These are phyloP conservation scores for Chrosomus eos DNA, from an alignment of 2,797 vertebrate genomes.

Conservation along the genomic window DNA sequence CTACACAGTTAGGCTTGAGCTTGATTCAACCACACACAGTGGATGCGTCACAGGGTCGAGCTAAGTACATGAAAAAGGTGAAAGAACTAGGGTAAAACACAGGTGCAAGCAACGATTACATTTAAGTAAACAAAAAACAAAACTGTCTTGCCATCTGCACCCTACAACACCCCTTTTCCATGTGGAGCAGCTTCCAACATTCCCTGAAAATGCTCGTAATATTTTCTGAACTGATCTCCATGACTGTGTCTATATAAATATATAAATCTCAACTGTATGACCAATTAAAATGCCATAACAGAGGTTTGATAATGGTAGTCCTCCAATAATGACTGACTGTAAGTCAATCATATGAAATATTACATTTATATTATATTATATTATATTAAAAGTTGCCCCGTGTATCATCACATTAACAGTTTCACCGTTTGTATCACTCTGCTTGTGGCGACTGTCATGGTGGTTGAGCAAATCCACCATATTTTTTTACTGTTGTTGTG, in stretches of 20 bases:
- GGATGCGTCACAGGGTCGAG: neutral
- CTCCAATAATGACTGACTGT: neutral
- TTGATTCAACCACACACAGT: neutral
- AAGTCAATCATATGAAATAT: neutral
- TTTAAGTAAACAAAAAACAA: neutral
- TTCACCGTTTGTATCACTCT: too few relatives aligned
- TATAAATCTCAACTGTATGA: neutral
- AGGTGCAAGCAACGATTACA: conserved; percentile 11
- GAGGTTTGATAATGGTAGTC: neutral
- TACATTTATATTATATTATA: neutral
- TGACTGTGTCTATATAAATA: neutral
- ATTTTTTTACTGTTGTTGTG: too few relatives aligned
- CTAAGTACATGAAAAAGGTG: neutral
- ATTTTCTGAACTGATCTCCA: neutral
- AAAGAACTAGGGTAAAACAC: conserved; percentile 7
- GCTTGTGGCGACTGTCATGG: too few relatives aligned
- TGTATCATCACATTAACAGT: too few relatives aligned
- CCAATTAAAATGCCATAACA: neutral
- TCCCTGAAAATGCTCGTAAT: neutral
- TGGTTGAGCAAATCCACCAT: too few relatives aligned
- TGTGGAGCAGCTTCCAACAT: conserved; percentile 3
- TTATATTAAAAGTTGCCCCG: too few relatives aligned
- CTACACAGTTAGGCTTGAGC: neutral
- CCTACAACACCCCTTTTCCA: neutral
- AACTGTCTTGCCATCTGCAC: conserved; percentile 14